Evolutionary conservation across 2,797 vertebrate species (phyloP).

Genomic region (Sorex maritimensis): DNA sequence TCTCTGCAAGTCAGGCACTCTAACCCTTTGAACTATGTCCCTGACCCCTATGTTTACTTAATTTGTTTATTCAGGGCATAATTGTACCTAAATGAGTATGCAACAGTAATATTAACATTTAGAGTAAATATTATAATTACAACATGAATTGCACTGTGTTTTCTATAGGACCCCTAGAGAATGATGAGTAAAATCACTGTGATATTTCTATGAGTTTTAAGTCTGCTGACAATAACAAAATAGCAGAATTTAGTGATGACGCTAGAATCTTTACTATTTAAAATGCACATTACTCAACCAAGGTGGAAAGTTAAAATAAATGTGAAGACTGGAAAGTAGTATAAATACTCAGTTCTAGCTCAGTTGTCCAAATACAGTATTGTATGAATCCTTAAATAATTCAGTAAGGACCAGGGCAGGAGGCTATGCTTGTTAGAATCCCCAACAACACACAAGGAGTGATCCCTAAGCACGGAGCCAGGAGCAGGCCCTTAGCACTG

Average conservation of each 20-base stretch:
- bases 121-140: slow-evolving; percentile 33
- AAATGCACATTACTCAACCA: not conserved
- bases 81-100: slow-evolving; percentile 50
- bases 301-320: slow-evolving; percentile 51
- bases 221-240: slow-evolving; percentile 24
- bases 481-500: too few relatives aligned
- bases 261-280: slow-evolving; percentile 35
- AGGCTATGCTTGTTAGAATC: too few relatives aligned
- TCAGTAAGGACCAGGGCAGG: not conserved
- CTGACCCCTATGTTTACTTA: not conserved
- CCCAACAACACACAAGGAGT: too few relatives aligned
- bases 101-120: slow-evolving; percentile 13
- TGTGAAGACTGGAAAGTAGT: slow-evolving; percentile 10
- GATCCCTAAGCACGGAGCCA: too few relatives aligned
- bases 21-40: too few relatives aligned
- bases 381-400: slow-evolving; percentile 9
- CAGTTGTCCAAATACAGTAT: not conserved
- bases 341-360: not conserved
- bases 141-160: slow-evolving; percentile 35
- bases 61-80: slow-evolving; percentile 32
- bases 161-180: slow-evolving; percentile 12
- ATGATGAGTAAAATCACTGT: slow-evolving; percentile 51
- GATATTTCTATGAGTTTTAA: slow-evolving; percentile 54
- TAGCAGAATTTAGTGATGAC: not conserved
- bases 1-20: too few relatives aligned